phyloP scores from a whole-genome alignment of 2,113 vertebrate species.

The Campylomormyrus tamandua region DNA sequence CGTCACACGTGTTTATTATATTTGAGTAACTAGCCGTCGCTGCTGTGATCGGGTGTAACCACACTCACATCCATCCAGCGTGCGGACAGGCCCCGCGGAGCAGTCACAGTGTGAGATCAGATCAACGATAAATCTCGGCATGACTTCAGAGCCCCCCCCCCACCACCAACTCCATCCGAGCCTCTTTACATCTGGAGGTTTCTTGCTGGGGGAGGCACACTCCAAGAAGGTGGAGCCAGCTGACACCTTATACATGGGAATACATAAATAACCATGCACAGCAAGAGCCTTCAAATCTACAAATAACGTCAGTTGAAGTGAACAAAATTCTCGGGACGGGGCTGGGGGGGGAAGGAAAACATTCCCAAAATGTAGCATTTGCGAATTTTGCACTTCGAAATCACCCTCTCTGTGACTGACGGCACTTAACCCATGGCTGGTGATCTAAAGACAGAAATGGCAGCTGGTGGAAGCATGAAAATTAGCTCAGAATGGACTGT shows the following conservation, averaged over 20 bases:
- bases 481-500: background rate
- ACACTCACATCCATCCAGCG: slow-evolving; percentile 46
- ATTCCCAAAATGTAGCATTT: background rate
- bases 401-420: background rate
- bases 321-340: background rate
- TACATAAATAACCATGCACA: slow-evolving; percentile 6
- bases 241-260: slow-evolving; percentile 10
- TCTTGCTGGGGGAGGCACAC: slow-evolving; percentile 14
- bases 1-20: slow-evolving; percentile 48
- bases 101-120: slow-evolving; percentile 38
- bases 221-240: slow-evolving; percentile 13
- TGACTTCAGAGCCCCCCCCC: slow-evolving; percentile 32
- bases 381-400: background rate
- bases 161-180: background rate
- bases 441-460: background rate
- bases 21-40: slow-evolving; percentile 62
- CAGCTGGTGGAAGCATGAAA: background rate
- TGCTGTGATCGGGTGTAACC: slow-evolving; percentile 41
- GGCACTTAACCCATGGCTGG: background rate
- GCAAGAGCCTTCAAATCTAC: background rate
- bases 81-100: slow-evolving; percentile 38
- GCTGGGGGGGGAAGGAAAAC: background rate
- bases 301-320: background rate
- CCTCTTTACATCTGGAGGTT: slow-evolving; percentile 16
- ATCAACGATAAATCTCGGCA: slow-evolving; percentile 40